Percentiles rank a stretch among this genome's conserved stretches.
phyloP scores from a whole-genome alignment of 2,113 vertebrate genomes.

The Peromyscus maniculatus region DNA sequence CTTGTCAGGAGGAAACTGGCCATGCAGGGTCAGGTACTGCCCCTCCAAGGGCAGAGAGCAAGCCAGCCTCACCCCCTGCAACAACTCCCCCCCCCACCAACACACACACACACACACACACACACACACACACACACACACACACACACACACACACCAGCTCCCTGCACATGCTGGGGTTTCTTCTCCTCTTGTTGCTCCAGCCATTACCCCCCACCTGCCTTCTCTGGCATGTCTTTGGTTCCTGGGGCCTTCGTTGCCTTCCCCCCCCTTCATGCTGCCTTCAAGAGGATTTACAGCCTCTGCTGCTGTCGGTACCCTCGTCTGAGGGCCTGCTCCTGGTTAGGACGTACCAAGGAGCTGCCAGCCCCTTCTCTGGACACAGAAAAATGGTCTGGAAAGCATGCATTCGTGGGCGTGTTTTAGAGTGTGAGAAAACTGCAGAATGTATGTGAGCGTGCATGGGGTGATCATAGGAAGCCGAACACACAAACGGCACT shows the following conservation, averaged over 20 bases:
- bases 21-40: neutral
- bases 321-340: neutral
- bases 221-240: neutral
- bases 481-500: neutral
- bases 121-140: fast-evolving
- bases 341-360: neutral
- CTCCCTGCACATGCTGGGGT: fast-evolving
- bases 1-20: neutral
- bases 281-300: neutral
- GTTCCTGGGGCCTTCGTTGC: neutral
- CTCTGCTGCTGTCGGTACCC: neutral
- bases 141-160: fast-evolving
- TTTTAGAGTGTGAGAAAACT: too few species aligned
- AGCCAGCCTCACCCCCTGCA: too few species aligned
- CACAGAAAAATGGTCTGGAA: neutral
- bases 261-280: neutral
- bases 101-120: fast-evolving
- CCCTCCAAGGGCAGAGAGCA: neutral
- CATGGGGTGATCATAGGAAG: neutral
- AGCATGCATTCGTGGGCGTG: neutral
- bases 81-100: fast-evolving
- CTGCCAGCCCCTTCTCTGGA: neutral
- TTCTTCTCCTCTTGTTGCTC: neutral
- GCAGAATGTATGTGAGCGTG: neutral
- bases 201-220: neutral